Percentiles rank a stretch among this genome's conserved stretches.
These are phyloP conservation scores for Nasonia oneida DNA, from an alignment of 2,888 invertebrate species.

Conservation along the genomic window DNA sequence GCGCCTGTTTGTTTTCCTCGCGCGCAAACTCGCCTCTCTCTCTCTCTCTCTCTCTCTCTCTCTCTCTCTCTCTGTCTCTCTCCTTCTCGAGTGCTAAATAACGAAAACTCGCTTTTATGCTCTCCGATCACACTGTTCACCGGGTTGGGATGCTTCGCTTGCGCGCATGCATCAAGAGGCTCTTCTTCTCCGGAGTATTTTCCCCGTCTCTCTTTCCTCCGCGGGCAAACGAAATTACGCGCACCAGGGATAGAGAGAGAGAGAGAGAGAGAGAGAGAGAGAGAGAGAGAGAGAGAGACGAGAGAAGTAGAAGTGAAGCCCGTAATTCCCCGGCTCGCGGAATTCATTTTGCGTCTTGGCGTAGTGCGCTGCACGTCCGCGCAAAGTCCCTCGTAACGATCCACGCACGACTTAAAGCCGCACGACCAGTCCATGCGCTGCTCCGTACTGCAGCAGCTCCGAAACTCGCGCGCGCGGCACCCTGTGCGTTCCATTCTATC, in stretches of 20 bases:
- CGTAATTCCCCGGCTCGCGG: conserved; percentile 34
- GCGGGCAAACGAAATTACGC: conserved; percentile 27
- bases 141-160: too few relatives aligned
- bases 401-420: conserved; percentile 57
- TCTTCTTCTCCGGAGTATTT: conserved; percentile 3
- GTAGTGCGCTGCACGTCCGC: conserved; percentile 11
- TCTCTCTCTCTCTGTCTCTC: not conserved
- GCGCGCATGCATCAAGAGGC: conserved; percentile 31
- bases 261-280: not conserved
- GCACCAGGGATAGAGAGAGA: not conserved
- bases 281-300: not conserved
- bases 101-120: conserved; percentile 44
- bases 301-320: conserved; percentile 29
- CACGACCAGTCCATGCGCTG: conserved; percentile 35
- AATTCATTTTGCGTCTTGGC: conserved; percentile 41
- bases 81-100: conserved; percentile 31
- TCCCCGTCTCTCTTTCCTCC: not conserved
- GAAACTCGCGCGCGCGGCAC: not conserved
- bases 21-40: conserved; percentile 2
- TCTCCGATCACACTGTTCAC: not conserved
- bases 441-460: not conserved
- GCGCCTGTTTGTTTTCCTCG: conserved; percentile 54
- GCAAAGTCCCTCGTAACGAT: conserved; percentile 56
- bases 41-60: too few relatives aligned
- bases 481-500: not conserved